Evolutionary conservation across 64 coral and sea anemone species (phyloP), one percentile per base, ranked within the genome.

Genomic region (Stichodactyla mertensii): DNA sequence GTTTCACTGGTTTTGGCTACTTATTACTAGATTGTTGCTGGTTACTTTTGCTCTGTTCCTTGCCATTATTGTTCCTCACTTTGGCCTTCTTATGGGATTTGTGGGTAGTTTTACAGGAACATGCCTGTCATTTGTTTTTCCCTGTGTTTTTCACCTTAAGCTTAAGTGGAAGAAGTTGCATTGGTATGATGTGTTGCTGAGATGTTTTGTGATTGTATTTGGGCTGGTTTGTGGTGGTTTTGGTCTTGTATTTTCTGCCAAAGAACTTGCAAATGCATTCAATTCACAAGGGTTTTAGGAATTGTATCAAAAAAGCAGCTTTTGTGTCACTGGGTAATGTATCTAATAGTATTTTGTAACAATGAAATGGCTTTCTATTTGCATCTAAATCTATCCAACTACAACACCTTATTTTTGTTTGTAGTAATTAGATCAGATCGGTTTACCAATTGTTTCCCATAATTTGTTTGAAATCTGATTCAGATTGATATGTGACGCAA

Each of bases 61-160:
- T 27, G 87, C 91, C 53, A 78, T 93, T 87, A 82, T 96, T 55
- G 94, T 96, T 2, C 94, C 94, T 4, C 94, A 96, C 61, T 96
- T 96, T 93, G 94, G 91, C 84, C 82, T 96, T 62, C 61, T 96
- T 13, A 96, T 96, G 94, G 94, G 94, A 20, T 83, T 96, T 27
- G 91, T 96, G 16, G 94, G 94, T 14, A 96, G 94, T 36, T 96
- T 96, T 61, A 96, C 94, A 19, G 94, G 94, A 16, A 96, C 91
- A 6, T 96, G 94, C 62, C 88, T 96, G 52, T 96, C 91, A 10
- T 96, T 96, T 92, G 94, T 93, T n/a, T 96, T 96, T 16, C 94
- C 94, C 4, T 97, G 94, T 86, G 61, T 97, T 12, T 97, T 97
- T 83, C 94, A 97, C 78, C 60, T 97, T 23, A 93, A 87, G 52